phyloP scores from a whole-genome alignment of 2,888 invertebrate genomes.

The Gandaritis pyraliata region DNA sequence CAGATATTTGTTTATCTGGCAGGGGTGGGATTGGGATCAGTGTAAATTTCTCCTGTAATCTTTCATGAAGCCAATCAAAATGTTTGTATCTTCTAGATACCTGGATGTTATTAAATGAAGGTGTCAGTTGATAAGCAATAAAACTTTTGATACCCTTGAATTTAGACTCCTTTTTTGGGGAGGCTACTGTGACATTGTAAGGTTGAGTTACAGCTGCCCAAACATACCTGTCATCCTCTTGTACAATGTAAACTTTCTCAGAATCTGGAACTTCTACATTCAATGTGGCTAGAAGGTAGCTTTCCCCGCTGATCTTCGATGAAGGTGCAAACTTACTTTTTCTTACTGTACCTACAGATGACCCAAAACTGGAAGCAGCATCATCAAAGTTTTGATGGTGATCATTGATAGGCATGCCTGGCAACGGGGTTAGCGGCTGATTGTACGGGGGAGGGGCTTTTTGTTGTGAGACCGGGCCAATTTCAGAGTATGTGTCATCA shows the following conservation, averaged over 20 bases:
- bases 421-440: constrained; percentile 72
- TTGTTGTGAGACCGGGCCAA: constrained; percentile 84
- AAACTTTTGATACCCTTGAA: constrained; percentile 98
- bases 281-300: constrained; percentile 92
- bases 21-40: constrained; percentile 97
- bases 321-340: constrained; percentile 94
- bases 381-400: constrained; percentile 80
- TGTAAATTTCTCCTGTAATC: constrained; percentile 96
- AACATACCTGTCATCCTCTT: constrained; percentile 88
- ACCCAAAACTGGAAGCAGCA: constrained; percentile 79
- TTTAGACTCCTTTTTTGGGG: constrained; percentile 98
- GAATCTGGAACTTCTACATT: constrained; percentile 88
- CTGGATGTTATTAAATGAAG: constrained; percentile 96
- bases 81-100: constrained; percentile 98
- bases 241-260: constrained; percentile 89
- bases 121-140: constrained; percentile 98
- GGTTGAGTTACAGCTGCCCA: constrained; percentile 91
- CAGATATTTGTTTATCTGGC: constrained; percentile 99
- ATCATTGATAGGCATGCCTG: constrained; percentile 81
- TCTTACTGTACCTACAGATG: constrained; percentile 87
- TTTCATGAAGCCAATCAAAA: constrained; percentile 99
- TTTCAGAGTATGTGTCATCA: constrained; percentile 91
- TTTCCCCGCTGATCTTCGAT: constrained; percentile 95
- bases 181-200: constrained; percentile 94
- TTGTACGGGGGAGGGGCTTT: constrained; percentile 65